Evolutionary conservation across 2,888 invertebrate species (phyloP), one percentile per base, ranked within the genome.

Genomic region (Tachina grossa): DNA sequence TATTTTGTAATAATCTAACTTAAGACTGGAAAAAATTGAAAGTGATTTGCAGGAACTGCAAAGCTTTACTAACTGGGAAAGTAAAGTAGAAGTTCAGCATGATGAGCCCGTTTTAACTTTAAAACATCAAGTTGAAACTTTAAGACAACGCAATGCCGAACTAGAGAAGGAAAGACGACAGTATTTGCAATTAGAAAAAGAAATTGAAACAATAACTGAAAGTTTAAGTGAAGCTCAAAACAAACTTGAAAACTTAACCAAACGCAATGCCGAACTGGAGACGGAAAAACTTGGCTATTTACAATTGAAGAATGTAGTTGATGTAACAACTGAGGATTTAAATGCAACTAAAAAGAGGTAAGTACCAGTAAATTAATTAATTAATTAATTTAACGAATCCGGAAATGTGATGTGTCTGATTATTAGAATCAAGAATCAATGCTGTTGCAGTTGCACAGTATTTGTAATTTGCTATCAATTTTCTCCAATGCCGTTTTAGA

Each of bases 21-120:
- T 92, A 87, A 94, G 94, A 88, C 93, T 94, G 2, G 92, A 92
- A 87, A 89, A 92, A 81, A 93, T 95, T 6, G 94, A 94, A 86
- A 93, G 92, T 72, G 94, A 94, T 86, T 93, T 94, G 1, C 91
- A 93, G 86, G 94, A 94, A 78, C 92, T 95, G 16, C 91, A 93
- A 72, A 94, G 94, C 88, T 93, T 94, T 84, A 95, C 95, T 1
- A 93, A 93, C 74, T 91, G 95, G 86, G 96, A 96, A 90, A 95
- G 94, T 83, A 93, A 94, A 72, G 92, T 89, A 43, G 87, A 89
- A 74, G 88, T 89, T 10, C 88, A 91, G 63, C 88, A 91, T 86
- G 89, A 90, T 86, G 89, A 90, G 14, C 74, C 88, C 5, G 87
- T 87, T 45, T 87, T 86, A 10, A 85, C 88, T 4, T 79, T 90